A percentile compares a stretch with the other conserved stretches of the same genome.
These are phyloP conservation scores for Brachyistius frenatus DNA, from an alignment of 2,113 vertebrate species.

Conservation along the genomic window DNA sequence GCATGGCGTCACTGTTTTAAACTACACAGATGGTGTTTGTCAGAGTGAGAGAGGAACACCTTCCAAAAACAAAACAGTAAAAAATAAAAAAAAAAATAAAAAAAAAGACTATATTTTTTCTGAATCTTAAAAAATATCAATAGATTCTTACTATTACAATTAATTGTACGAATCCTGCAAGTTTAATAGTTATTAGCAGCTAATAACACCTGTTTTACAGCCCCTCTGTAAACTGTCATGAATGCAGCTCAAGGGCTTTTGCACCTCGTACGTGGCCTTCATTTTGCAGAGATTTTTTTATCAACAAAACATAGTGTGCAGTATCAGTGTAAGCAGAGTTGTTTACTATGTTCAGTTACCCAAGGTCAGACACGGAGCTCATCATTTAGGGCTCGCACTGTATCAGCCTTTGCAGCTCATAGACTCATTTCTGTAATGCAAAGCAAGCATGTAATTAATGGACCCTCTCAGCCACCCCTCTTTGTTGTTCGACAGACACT, in stretches of 20 bases:
- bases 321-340: constrained; percentile 32
- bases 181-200: background rate
- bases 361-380: constrained; percentile 80
- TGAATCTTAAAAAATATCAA: background rate
- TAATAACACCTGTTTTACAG: constrained; percentile 46
- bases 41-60: constrained; percentile 1
- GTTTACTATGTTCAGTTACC: constrained; percentile 75
- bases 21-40: constrained; percentile 37
- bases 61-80: background rate
- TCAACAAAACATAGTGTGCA: constrained; percentile 7
- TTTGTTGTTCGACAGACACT: constrained; percentile 83
- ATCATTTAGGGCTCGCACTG: constrained; percentile 71
- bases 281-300: background rate
- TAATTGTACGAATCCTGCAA: constrained; percentile 19
- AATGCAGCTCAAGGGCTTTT: constrained; percentile 12
- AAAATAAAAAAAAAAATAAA: constrained; percentile 10
- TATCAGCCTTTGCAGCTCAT: constrained; percentile 76
- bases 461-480: constrained; percentile 79
- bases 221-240: background rate
- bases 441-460: constrained; percentile 85
- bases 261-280: background rate
- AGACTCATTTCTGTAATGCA: constrained; percentile 77
- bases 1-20: constrained; percentile 50
- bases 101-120: background rate
- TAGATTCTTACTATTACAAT: background rate